Evolutionary conservation across 2,113 vertebrate species (phyloP).

Genomic region (Antechinus flavipes): DNA sequence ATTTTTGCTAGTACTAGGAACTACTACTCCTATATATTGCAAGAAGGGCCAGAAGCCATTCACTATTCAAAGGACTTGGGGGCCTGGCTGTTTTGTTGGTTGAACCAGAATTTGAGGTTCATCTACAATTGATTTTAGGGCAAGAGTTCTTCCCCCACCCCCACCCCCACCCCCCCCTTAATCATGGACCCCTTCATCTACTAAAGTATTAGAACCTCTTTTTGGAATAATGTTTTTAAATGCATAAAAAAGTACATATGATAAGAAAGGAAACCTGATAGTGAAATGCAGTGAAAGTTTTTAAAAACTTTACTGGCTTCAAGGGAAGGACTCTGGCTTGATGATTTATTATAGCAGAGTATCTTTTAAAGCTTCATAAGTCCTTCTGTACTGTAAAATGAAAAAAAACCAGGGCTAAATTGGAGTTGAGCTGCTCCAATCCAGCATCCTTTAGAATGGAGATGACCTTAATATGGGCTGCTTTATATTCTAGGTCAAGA

Average conservation of each 20-base stretch:
- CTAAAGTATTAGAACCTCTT: not conserved
- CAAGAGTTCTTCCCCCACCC: not conserved
- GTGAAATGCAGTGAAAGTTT: not conserved
- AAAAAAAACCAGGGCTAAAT: not conserved
- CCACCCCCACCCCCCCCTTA: no score
- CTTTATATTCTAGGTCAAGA: not conserved
- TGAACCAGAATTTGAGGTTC: not conserved
- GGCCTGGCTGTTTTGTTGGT: not conserved
- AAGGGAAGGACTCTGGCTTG: not conserved
- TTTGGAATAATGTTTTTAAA: not conserved
- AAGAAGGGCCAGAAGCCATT: not conserved
- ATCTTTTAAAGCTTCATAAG: not conserved
- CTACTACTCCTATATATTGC: not conserved
- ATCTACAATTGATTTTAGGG: not conserved
- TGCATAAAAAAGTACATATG: not conserved
- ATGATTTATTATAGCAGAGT: not conserved
- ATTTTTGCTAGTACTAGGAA: not conserved
- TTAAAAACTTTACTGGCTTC: not conserved
- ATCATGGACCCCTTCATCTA: not conserved
- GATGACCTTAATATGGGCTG: not conserved
- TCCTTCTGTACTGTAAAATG: not conserved
- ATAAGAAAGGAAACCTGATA: not conserved
- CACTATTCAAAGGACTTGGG: not conserved
- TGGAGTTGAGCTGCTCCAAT: not conserved
- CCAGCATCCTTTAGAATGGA: not conserved